phyloP scores from a whole-genome alignment of 2,888 invertebrate genomes.

The Noctua pronuba region DNA sequence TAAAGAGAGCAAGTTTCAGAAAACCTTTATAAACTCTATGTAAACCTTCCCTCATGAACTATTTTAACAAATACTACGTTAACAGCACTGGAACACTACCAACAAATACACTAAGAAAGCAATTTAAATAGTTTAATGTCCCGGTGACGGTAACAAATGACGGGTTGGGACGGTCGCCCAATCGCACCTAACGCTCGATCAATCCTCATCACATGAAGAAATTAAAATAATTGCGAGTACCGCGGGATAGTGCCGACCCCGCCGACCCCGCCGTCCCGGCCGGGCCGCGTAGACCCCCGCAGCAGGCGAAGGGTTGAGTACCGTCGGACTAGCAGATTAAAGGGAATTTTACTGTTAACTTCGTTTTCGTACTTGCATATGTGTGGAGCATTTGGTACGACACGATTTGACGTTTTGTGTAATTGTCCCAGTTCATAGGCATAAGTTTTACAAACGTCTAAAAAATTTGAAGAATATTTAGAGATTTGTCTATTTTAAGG shows the following conservation, averaged over 20 bases:
- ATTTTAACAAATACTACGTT: conserved; percentile 7
- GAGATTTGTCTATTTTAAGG: neutral
- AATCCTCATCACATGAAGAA: conserved; percentile 85
- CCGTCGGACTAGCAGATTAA: conserved; percentile 65
- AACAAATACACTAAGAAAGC: conserved; percentile 59
- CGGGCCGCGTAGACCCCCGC: conserved; percentile 68
- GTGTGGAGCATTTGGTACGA: neutral
- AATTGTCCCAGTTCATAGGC: neutral
- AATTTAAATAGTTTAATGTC: conserved; percentile 78
- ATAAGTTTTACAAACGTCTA: neutral
- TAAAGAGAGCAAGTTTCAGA: neutral
- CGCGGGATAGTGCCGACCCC: conserved; percentile 77
- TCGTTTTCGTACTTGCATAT: conserved; percentile 5
- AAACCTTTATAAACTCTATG: neutral
- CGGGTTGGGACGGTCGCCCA: conserved; percentile 72
- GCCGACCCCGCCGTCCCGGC: conserved; percentile 29
- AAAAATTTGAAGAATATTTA: neutral
- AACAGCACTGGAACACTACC: conserved; percentile 16
- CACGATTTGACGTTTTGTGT: neutral
- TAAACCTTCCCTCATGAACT: neutral
- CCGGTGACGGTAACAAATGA: conserved; percentile 82
- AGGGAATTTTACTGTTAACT: conserved; percentile 37
- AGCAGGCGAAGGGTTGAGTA: conserved; percentile 77
- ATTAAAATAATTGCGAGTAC: conserved; percentile 88
- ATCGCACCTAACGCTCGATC: conserved; percentile 85